Evolutionary conservation across 2,888 invertebrate species (phyloP).

Genomic region (Candidula unifasciata): DNA sequence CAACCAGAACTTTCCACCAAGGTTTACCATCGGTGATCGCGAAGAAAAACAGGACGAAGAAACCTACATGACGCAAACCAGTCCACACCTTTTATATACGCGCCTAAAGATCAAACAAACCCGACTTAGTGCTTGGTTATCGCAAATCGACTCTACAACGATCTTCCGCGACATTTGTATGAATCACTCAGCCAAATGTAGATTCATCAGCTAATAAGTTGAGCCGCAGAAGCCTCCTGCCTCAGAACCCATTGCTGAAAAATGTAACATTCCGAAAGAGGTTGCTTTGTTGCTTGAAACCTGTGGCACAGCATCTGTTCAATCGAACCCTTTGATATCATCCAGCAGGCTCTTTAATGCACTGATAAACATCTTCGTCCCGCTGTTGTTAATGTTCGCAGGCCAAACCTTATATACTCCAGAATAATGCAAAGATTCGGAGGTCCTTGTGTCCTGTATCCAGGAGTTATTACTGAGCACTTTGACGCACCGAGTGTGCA

Average conservation of each 20-base stretch:
- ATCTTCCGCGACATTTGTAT: too few relatives aligned
- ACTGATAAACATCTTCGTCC: neutral
- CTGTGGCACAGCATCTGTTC: neutral
- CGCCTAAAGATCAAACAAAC: too few relatives aligned
- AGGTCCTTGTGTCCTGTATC: neutral
- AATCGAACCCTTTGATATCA: slow-evolving; percentile 7
- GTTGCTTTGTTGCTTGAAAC: neutral
- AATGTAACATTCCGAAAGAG: neutral
- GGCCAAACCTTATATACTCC: neutral
- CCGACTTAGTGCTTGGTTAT: too few relatives aligned
- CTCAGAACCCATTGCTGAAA: neutral
- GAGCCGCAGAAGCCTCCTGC: neutral
- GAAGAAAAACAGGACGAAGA: too few relatives aligned
- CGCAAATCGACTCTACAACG: too few relatives aligned
- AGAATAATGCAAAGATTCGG: neutral
- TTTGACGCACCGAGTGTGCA: neutral
- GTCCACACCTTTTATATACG: too few relatives aligned
- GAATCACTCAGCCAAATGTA: too few relatives aligned
- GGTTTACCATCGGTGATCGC: too few relatives aligned
- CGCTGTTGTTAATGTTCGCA: neutral
- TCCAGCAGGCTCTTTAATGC: neutral
- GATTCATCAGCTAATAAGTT: neutral
- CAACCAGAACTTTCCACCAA: too few relatives aligned
- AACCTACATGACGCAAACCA: too few relatives aligned
- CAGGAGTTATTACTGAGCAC: neutral